Percentiles rank a stretch among this genome's conserved stretches.
phyloP scores from a whole-genome alignment of 2,113 vertebrate genomes.

The Plecturocebus donacophilus region DNA sequence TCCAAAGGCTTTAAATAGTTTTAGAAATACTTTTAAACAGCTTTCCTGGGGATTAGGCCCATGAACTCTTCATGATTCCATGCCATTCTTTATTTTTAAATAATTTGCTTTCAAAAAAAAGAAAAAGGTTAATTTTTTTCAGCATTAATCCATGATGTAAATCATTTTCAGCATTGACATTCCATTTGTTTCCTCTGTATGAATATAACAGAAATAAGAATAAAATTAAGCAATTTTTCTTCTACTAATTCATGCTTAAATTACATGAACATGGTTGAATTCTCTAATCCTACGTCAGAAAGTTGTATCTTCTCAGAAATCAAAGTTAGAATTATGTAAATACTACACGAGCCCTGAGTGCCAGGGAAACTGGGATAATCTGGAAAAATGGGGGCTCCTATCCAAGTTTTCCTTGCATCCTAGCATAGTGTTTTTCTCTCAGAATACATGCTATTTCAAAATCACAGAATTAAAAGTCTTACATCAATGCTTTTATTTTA shows the following conservation, averaged over 20 bases:
- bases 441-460: background rate
- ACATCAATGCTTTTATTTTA: background rate
- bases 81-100: background rate
- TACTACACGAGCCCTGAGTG: background rate
- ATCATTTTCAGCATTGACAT: background rate
- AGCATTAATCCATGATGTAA: background rate
- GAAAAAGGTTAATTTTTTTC: background rate
- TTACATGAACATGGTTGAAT: background rate
- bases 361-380: background rate
- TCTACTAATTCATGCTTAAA: background rate
- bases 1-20: background rate
- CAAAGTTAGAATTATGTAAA: background rate
- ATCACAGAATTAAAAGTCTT: background rate
- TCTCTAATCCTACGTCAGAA: background rate
- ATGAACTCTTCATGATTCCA: background rate
- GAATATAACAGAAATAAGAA: background rate
- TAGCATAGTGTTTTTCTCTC: background rate
- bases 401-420: background rate
- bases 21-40: background rate
- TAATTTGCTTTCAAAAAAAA: background rate
- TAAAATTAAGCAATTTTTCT: background rate
- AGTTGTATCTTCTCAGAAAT: background rate
- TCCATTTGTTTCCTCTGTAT: background rate
- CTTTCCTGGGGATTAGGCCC: background rate
- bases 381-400: background rate